Percentiles rank a stretch among this genome's conserved stretches.
phyloP scores from a whole-genome alignment of 92 coral and sea anemone species.

The Ricordea florida region DNA sequence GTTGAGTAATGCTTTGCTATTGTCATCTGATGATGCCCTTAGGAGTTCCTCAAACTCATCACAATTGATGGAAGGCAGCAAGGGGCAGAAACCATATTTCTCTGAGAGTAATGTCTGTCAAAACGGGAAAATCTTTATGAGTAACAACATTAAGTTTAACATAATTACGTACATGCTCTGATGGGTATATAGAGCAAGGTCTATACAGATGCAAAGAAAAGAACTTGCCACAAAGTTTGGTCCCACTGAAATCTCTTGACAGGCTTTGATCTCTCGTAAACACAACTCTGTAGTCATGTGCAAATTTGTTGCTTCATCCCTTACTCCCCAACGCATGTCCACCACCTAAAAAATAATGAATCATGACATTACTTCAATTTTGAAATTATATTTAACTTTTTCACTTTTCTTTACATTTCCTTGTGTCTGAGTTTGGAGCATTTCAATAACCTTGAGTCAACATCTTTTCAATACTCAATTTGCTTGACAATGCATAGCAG shows the following conservation, averaged over 20 bases:
- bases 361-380: neutral
- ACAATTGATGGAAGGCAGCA: constrained; percentile 58
- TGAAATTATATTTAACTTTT: neutral
- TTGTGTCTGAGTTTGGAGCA: too few relatives aligned
- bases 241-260: constrained; percentile 88
- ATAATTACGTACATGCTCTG: neutral
- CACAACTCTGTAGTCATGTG: constrained; percentile 88
- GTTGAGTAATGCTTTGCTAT: constrained; percentile 26
- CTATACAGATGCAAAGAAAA: neutral
- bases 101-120: constrained; percentile 75
- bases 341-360: constrained; percentile 57
- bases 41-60: constrained; percentile 64
- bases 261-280: constrained; percentile 76
- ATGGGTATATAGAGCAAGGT: neutral
- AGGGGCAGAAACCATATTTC: constrained; percentile 87
- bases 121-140: neutral
- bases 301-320: constrained; percentile 79
- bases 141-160: neutral
- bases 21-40: constrained; percentile 41
- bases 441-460: too few relatives aligned
- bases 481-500: too few relatives aligned
- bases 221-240: constrained; percentile 87
- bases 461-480: too few relatives aligned
- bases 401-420: too few relatives aligned
- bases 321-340: constrained; percentile 96